These are phyloP conservation scores for Xerus rutilus DNA, from an alignment of 2,797 vertebrate genomes.

Conservation along the genomic window DNA sequence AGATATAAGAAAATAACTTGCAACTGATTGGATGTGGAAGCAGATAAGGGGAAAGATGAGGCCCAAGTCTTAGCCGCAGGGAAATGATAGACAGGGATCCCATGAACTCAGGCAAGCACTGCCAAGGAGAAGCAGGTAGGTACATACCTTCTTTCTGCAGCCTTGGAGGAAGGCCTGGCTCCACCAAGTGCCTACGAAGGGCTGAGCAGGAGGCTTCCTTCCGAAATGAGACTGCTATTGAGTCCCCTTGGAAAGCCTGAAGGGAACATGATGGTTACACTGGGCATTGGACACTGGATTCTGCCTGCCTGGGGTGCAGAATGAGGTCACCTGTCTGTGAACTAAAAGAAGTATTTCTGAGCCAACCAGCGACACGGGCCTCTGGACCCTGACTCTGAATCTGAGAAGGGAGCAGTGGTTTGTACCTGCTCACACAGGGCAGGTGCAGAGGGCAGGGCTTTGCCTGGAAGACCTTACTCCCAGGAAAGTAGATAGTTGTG, in stretches of 20 bases:
- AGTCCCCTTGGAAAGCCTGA: not conserved
- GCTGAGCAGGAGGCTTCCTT: not conserved
- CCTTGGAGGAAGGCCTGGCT: not conserved
- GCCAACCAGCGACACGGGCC: not conserved
- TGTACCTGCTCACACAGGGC: fast-evolving
- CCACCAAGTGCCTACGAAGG: not conserved
- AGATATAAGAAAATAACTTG: not conserved
- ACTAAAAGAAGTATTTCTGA: not conserved
- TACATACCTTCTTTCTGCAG: not conserved
- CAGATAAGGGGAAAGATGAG: not conserved
- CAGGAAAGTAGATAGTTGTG: not conserved
- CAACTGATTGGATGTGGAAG: not conserved
- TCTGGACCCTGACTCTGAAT: not conserved
- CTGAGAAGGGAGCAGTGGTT: not conserved
- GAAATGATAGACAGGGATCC: not conserved
- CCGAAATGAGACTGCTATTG: not conserved
- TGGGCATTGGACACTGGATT: not conserved
- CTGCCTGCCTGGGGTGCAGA: not conserved
- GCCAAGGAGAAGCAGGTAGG: not conserved
- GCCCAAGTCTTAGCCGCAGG: not conserved
- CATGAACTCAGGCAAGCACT: not conserved
- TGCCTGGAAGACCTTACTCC: not conserved
- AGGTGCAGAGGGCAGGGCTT: not conserved
- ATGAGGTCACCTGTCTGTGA: not conserved
- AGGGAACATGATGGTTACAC: not conserved